Evolutionary conservation across 2,888 invertebrate genomes (phyloP).

Genomic region (Microctonus aethiopoides): DNA sequence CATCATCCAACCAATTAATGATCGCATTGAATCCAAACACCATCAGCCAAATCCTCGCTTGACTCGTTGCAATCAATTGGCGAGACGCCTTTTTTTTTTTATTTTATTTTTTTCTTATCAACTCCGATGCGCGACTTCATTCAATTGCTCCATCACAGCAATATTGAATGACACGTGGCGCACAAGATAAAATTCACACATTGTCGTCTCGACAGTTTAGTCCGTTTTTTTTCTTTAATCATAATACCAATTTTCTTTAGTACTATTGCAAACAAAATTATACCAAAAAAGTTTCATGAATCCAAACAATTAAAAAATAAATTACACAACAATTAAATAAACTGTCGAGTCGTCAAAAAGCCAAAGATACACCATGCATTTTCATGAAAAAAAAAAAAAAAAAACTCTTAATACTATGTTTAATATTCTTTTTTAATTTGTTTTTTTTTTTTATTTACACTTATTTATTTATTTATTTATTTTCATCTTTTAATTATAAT

Average conservation of each 20-base stretch:
- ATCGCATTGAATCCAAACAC: slow-evolving; percentile 20
- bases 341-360: slow-evolving; percentile 19
- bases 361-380: not conserved
- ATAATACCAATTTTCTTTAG: too few species aligned
- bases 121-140: slow-evolving; percentile 35
- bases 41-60: slow-evolving; percentile 37
- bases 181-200: slow-evolving; percentile 26
- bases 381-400: slow-evolving; percentile 36
- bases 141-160: slow-evolving; percentile 30
- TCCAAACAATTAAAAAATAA: slow-evolving; percentile 11
- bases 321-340: not conserved
- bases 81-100: slow-evolving; percentile 33
- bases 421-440: not conserved
- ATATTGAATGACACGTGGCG: slow-evolving; percentile 33
- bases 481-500: slow-evolving; percentile 32
- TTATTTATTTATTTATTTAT: slow-evolving; percentile 17
- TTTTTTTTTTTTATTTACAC: slow-evolving; percentile 13
- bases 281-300: too few species aligned
- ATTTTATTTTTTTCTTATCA: slow-evolving; percentile 26
- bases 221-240: not conserved
- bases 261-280: too few species aligned
- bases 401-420: not conserved
- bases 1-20: not conserved
- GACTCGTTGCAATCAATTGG: slow-evolving; percentile 36
- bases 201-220: slow-evolving; percentile 33